phyloP scores from a whole-genome alignment of 1,140 invertebrate species.

The Brachionus asplanchnoidis region DNA sequence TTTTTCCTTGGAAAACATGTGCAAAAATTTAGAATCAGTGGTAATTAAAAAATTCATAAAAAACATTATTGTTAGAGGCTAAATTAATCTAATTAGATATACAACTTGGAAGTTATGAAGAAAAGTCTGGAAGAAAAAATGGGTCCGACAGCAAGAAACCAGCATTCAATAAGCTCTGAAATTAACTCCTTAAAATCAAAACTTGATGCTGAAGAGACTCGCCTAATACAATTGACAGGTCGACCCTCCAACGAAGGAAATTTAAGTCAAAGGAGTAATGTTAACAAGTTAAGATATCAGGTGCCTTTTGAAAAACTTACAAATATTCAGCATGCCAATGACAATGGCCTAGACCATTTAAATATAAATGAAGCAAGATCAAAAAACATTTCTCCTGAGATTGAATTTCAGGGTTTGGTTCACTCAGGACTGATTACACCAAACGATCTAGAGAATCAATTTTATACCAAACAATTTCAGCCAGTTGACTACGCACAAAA shows the following conservation, averaged over 20 bases:
- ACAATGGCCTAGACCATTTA: background rate
- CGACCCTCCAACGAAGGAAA: background rate
- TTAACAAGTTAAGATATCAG: background rate
- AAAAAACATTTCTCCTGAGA: background rate
- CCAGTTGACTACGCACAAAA: background rate
- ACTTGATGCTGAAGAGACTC: conserved; percentile 17
- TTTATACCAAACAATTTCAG: conserved; percentile 6
- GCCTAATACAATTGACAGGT: background rate
- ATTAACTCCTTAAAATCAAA: conserved; percentile 10
- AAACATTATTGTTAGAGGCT: no score
- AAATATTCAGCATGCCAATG: background rate
- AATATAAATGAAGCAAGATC: background rate
- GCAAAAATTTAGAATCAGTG: conserved; percentile 1
- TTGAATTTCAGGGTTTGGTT: background rate
- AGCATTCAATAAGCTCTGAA: background rate
- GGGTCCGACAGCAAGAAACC: background rate
- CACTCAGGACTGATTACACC: background rate
- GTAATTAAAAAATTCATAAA: background rate
- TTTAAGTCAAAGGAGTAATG: background rate
- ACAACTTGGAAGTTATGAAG: conserved; percentile 7
- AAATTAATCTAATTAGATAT: background rate
- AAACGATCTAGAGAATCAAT: conserved; percentile 16
- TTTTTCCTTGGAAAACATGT: conserved; percentile 1
- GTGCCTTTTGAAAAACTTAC: background rate
- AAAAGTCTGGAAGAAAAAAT: conserved; percentile 22